A percentile compares a stretch with the other conserved stretches of the same genome.
phyloP scores from a whole-genome alignment of 2,113 vertebrate genomes.

The Hypocryptadius cinnamomeus region DNA sequence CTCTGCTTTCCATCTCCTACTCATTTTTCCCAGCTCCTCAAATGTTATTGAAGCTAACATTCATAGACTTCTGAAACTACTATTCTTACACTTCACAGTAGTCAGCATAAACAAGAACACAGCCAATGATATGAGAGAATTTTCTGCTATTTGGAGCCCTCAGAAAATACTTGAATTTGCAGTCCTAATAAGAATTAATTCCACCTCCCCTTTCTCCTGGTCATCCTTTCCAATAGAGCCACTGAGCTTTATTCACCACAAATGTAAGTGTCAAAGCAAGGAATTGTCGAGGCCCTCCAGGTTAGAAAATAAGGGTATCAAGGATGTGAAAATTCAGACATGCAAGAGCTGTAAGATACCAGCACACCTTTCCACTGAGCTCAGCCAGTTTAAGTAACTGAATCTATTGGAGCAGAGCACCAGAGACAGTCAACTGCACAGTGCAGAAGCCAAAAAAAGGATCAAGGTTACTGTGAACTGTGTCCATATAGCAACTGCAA shows the following conservation, averaged over 20 bases:
- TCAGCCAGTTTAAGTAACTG: not conserved
- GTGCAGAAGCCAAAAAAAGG: not conserved
- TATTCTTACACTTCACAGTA: not conserved
- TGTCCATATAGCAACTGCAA: not conserved
- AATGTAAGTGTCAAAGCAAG: not conserved
- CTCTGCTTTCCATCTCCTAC: not conserved
- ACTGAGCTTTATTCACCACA: not conserved
- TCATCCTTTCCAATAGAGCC: not conserved
- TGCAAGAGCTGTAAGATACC: not conserved
- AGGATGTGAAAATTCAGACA: not conserved
- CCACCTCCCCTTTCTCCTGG: not conserved
- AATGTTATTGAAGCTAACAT: not conserved
- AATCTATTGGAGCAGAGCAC: not conserved
- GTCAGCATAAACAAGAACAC: not conserved
- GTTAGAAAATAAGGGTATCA: not conserved
- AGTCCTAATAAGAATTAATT: not conserved
- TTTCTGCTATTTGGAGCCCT: not conserved
- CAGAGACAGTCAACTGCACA: not conserved
- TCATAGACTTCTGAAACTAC: not conserved
- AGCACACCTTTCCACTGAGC: not conserved
- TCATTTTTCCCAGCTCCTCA: not conserved
- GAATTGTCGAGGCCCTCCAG: not conserved
- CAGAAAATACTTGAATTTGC: not conserved
- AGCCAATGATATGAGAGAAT: fast-evolving
- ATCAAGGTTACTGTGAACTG: not conserved